Evolutionary conservation across 2,113 vertebrate species (phyloP).

Genomic region (Struthidea cinerea): DNA sequence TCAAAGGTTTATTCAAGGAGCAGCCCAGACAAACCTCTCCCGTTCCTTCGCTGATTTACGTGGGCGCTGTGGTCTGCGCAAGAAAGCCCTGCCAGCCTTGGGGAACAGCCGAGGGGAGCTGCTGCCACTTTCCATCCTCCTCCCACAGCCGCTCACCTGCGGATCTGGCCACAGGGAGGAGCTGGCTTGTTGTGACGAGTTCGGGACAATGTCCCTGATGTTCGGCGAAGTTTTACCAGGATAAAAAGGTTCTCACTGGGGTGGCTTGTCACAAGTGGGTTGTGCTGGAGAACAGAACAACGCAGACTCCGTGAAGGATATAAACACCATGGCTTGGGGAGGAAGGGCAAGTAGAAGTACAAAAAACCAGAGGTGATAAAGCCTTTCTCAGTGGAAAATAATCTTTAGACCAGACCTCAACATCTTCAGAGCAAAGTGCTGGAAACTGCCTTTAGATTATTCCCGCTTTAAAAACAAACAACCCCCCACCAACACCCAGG

Average conservation of each 20-base stretch:
- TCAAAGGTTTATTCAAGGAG: background rate
- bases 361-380: background rate
- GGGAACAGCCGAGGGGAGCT: background rate
- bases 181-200: background rate
- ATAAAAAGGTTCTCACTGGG: background rate
- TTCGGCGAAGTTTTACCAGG: background rate
- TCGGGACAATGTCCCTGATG: too few species aligned
- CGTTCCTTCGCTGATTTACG: background rate
- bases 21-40: background rate
- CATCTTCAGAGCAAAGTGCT: background rate
- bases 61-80: background rate
- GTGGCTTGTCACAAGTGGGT: background rate
- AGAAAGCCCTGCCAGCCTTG: too few species aligned
- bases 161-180: rapidly evolving
- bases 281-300: background rate
- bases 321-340: background rate
- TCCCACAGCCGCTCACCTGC: rapidly evolving
- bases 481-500: too few species aligned
- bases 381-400: background rate
- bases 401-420: background rate
- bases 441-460: background rate
- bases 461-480: background rate
- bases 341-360: background rate
- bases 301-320: background rate
- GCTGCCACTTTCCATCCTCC: background rate